Conservation (phyloP, 2,888 invertebrate genomes). For the Epistrophe grossulariae region DNA sequence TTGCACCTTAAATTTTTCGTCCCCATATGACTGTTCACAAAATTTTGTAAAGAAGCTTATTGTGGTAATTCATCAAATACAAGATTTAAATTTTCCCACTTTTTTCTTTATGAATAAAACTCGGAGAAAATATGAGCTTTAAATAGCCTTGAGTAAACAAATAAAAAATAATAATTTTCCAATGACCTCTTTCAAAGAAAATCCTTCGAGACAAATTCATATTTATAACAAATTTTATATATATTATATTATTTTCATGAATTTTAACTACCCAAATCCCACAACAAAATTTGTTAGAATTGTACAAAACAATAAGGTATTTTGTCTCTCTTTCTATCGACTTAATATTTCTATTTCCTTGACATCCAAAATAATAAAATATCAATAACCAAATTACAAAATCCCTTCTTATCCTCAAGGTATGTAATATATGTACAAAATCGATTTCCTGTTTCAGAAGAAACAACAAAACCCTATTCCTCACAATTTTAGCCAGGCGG, state of each 20-base stretch:
- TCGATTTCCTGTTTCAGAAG: slow-evolving; percentile 28
- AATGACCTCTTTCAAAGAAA: neutral
- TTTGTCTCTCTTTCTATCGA: neutral
- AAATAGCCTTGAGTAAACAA: too few relatives aligned
- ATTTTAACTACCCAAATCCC: slow-evolving; percentile 4
- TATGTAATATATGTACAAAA: neutral
- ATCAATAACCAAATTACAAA: slow-evolving; percentile 49
- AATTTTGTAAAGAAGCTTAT: too few relatives aligned
- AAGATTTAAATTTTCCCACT: too few relatives aligned
- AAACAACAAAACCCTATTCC: slow-evolving; percentile 9
- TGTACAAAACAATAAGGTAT: neutral
- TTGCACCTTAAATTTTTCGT: too few relatives aligned
- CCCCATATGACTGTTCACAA: too few relatives aligned
- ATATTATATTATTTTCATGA: neutral
- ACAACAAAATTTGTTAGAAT: slow-evolving; percentile 5
- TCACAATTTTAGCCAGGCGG: neutral
- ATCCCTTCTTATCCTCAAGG: slow-evolving; percentile 52
- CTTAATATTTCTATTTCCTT: slow-evolving; percentile 11
- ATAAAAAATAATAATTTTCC: too few relatives aligned
- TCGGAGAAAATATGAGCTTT: too few relatives aligned
- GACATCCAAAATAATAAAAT: slow-evolving; percentile 15
- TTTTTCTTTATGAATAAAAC: too few relatives aligned
- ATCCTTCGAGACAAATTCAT: neutral
- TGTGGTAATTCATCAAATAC: too few relatives aligned
- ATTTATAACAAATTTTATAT: slow-evolving; percentile 12